Evolutionary conservation across 2,797 vertebrate species (phyloP).

Genomic region (Heteromormyrus szaboi): DNA sequence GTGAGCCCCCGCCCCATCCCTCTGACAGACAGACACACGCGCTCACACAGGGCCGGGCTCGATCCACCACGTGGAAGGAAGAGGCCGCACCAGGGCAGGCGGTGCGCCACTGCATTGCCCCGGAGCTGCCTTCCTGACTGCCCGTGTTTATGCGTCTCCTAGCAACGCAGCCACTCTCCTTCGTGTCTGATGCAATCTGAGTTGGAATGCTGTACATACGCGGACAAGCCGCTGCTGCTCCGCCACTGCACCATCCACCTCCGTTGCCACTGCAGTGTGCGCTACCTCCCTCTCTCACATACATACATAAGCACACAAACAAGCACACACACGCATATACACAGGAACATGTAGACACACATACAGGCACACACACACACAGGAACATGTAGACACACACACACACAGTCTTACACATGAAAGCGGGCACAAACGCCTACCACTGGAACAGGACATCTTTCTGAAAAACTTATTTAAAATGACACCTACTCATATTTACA

Average conservation of each 20-base stretch:
- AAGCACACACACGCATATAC: background rate
- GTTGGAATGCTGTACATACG: conserved; percentile 69
- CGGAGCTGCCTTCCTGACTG: conserved; percentile 44
- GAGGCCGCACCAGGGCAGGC: conserved; percentile 35
- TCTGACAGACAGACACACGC: background rate
- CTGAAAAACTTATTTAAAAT: background rate
- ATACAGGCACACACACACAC: conserved; percentile 14
- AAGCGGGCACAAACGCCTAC: background rate
- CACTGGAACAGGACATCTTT: background rate
- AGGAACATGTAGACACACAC: background rate
- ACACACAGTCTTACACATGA: conserved; percentile 23
- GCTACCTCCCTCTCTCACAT: background rate
- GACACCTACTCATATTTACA: conserved; percentile 5
- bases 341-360: background rate
- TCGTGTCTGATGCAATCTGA: conserved; percentile 71
- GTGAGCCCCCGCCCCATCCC: conserved; percentile 26
- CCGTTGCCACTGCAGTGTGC: background rate
- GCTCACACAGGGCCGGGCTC: background rate
- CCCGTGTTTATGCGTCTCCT: conserved; percentile 59
- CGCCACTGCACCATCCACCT: background rate
- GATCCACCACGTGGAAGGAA: background rate
- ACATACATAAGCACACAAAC: conserved; percentile 22
- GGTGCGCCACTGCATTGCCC: conserved; percentile 33
- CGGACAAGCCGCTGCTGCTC: conserved; percentile 47
- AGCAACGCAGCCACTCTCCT: conserved; percentile 54